Base-by-base conservation (phyloP, 2,888 invertebrate genomes). In the Sipunculus nudus region DNA sequence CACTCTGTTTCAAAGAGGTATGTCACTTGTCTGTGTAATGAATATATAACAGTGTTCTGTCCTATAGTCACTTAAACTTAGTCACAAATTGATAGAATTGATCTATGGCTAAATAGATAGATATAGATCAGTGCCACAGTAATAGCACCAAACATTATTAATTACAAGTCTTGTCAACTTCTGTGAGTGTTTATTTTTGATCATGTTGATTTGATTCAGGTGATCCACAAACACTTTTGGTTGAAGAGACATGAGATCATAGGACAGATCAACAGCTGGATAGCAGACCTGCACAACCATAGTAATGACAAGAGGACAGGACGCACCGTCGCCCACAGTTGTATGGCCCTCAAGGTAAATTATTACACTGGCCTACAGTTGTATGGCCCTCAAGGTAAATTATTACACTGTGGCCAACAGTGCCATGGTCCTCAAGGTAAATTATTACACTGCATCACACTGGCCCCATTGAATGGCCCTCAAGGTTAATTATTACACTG, bases 221-320 rank as follows among this genome's bases (percentile, higher is more conserved):
- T 95, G 52, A 93, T 96, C 69, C 91, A 93, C 69, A 90, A 92
- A 28, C 96, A 96, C 84, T 96, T 96, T 85, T 96, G 94, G 91
- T 87, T 96, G 77, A 96, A 96, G 84, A 89, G 93, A 60, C 89
- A 92, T 77, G 95, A 96, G 85, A 92, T 96, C 71, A 89, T 92
- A 80, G 87, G 89, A 72, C 95, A 96, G 84, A 90, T 95, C 66
- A 92, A 94, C 77, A 89, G 89, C 67, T 96, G 96, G 96, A 91
- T 96, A 76, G 88, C 89, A 61, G 95, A 96, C 78, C 87, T 94
- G 82, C 93, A 94, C 81, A 88, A 89, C 60, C 90, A 90, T 75
- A 88, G 76, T 59, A 88, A 86, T 73, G 92, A 91, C 85, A 91
- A 90, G 83, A 88, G 92, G 57, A 90, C 91, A 62, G 91, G 91